Conservation (phyloP, 1,140 invertebrate species). For the Limonius californicus region DNA sequence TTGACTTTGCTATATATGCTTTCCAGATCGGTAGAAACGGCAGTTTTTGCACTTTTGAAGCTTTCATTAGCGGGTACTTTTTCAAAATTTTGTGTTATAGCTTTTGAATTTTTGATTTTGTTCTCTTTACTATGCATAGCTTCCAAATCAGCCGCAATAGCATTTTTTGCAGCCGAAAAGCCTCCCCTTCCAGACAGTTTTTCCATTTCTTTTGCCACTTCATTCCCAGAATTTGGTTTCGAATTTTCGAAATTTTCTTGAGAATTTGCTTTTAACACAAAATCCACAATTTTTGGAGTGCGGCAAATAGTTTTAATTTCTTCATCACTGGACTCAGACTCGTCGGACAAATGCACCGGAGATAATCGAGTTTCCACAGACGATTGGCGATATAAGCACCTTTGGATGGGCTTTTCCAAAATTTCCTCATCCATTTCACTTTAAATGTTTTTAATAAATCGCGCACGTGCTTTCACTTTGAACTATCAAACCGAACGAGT, state of each 20-base stretch:
- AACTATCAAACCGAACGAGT: no score
- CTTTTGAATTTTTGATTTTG: no score
- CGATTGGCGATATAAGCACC: conserved; percentile 31
- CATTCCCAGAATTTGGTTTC: neutral
- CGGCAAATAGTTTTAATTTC: conserved; percentile 8
- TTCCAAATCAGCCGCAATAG: no score
- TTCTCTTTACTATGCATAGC: no score
- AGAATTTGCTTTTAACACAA: conserved; percentile 5
- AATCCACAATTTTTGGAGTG: conserved; percentile 26
- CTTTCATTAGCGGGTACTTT: no score
- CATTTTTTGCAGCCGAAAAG: no score
- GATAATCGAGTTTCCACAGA: conserved; percentile 31
- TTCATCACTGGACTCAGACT: conserved; percentile 9
- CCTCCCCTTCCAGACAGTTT: neutral
- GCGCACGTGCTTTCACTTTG: no score
- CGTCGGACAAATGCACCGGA: conserved; percentile 16
- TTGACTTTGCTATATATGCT: no score
- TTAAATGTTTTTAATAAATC: no score
- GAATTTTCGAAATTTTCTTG: neutral
- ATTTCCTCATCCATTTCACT: conserved; percentile 13
- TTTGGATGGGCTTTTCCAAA: conserved; percentile 26
- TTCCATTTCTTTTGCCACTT: neutral
- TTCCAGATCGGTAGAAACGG: no score
- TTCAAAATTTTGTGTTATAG: no score
- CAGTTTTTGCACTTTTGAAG: no score